Base-by-base conservation (phyloP, 2,888 invertebrate genomes). In the Chrysolina americana region DNA sequence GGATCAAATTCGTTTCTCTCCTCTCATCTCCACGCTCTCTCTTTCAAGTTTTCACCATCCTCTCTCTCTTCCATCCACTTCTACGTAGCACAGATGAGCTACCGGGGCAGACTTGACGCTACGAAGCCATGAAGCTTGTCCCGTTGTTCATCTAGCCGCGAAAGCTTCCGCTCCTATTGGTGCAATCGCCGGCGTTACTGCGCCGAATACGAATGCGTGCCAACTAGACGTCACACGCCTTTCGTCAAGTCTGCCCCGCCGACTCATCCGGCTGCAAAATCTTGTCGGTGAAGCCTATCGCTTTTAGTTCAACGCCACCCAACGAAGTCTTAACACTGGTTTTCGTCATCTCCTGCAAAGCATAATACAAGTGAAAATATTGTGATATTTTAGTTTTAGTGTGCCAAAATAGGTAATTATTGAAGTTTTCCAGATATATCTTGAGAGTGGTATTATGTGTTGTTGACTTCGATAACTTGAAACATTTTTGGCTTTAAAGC, bases 1-100 rank as follows among this genome's bases (percentile, higher is more conserved):
- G 88, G 88, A 87, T 89, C 89, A 88, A 88, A 88, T 89, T 89
- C 89, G 87, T 89, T 80, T 79, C 80, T 87, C 86, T 87, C 87
- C 88, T 88, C 87, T 88, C 88, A 87, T 87, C 87, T 87, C 87
- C 87, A 86, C 84, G 85, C 86, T 87, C 86, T 87, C 87, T 88
- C 86, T 87, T 87, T 87, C 86, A 86, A 87, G 88, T 89, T 89
- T 88, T 88, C 88, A 87, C 88, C 87, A 85, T 88, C 87, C 87
- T 87, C 87, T 87, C 87, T 87, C 87, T 88, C 86, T 88, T 85
- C 85, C 86, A 85, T 85, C 87, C 87, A 86, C 86, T 87, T 87
- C 87, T 85, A 85, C 84, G 80, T 83, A 82, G 84, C 85, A 83
- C 81, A 77, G 76, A 75, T 79, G 84, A 83, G 80, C 71, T 21